Conservation (phyloP, 1,140 invertebrate species). For the Eubasilissa regina region DNA sequence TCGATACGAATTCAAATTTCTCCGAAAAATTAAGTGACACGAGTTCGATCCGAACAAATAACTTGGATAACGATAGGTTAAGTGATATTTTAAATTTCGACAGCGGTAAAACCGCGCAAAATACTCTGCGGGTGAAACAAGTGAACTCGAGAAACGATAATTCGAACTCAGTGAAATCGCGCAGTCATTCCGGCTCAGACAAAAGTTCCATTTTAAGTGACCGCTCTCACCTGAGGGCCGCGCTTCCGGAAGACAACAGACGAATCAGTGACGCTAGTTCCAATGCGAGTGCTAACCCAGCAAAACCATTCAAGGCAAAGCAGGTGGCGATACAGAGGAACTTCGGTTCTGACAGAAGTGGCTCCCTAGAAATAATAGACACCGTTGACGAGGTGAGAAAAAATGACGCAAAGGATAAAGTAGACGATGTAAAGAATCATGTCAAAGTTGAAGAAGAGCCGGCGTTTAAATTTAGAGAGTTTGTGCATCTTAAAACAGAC, state of each 20-base stretch:
- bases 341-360: conserved; percentile 28
- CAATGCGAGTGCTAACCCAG: background rate
- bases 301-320: background rate
- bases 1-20: conserved; percentile 47
- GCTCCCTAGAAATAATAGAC: conserved; percentile 15
- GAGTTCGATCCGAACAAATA: conserved; percentile 46
- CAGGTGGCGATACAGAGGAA: conserved; percentile 12
- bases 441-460: conserved; percentile 26
- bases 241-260: background rate
- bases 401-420: background rate
- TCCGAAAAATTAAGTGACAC: conserved; percentile 54
- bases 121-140: background rate
- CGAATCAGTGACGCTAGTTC: conserved; percentile 30
- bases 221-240: conserved; percentile 1
- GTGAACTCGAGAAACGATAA: background rate
- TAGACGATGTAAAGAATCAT: conserved; percentile 23
- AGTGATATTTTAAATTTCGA: conserved; percentile 1
- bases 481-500: conserved; percentile 27
- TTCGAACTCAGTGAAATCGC: background rate
- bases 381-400: background rate
- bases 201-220: conserved; percentile 35
- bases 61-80: background rate
- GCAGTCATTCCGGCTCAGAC: conserved; percentile 31
- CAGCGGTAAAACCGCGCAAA: background rate
- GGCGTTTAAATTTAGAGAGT: conserved; percentile 32